Evolutionary conservation across 2,797 vertebrate genomes (phyloP).

Genomic region (Etheostoma nigrum): DNA sequence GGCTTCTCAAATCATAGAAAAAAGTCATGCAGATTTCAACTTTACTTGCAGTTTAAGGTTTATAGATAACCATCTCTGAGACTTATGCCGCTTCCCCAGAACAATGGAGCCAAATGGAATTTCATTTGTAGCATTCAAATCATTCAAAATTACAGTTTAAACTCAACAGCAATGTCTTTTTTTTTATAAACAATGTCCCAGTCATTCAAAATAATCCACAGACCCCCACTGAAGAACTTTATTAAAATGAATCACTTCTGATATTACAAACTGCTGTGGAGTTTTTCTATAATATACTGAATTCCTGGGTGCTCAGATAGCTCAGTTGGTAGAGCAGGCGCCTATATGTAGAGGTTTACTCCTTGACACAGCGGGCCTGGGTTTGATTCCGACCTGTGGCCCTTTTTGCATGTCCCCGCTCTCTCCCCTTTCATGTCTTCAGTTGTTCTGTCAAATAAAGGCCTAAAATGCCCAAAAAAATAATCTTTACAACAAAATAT

Average conservation of each 20-base stretch:
- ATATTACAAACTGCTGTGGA: conserved; percentile 16
- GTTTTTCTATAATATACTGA: neutral
- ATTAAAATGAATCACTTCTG: conserved; percentile 25
- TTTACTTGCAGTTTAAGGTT: conserved; percentile 42
- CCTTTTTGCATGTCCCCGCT: too few species aligned
- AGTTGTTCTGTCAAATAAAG: too few species aligned
- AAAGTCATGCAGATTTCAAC: conserved; percentile 28
- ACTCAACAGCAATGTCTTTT: conserved; percentile 6
- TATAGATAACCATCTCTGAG: conserved; percentile 32
- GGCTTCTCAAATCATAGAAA: conserved; percentile 49
- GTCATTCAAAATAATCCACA: conserved; percentile 10
- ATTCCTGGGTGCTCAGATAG: neutral
- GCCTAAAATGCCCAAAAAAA: too few species aligned
- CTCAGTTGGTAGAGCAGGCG: too few species aligned
- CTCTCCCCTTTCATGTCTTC: too few species aligned
- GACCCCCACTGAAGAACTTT: conserved; percentile 1
- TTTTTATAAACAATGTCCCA: conserved; percentile 17
- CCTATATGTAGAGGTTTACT: too few species aligned
- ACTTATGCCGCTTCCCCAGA: conserved; percentile 13
- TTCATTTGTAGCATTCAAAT: conserved; percentile 17
- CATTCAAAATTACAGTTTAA: conserved; percentile 33
- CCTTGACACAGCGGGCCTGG: too few species aligned
- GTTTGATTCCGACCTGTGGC: too few species aligned
- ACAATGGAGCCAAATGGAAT: conserved; percentile 24
- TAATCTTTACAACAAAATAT: too few species aligned